Evolutionary conservation across 2,113 vertebrate species (phyloP), one percentile per base, ranked within the genome.

Genomic region (Saccopteryx bilineata): DNA sequence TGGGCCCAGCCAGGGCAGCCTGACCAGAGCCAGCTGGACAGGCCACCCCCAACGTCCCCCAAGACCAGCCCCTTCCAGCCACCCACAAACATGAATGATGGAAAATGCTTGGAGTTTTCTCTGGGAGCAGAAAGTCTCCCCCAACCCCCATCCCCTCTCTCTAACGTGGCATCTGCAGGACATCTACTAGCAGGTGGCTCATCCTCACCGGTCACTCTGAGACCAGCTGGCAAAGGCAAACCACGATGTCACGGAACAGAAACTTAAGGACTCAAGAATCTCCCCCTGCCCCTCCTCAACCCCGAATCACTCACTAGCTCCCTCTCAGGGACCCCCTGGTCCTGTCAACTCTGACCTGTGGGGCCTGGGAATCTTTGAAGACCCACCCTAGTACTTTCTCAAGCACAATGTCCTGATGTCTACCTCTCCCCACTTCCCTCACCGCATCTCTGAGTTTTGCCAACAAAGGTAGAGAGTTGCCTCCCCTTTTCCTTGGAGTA

Each of bases 251-350:
- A 18, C 68, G 54, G 60, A 58, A 7, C 50, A 56, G 58, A 75
- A 48, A 90, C 6, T 50, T 9, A 7, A 24, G 14, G n/a, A 9
- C 15, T 1, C 11, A 1, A 26, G 79, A 21, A 5, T 2, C 75
- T n/a, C 15, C 14, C 3, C 23, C 58, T 13, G 5, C 24, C 21
- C 60, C 31, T 1, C 4, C 12, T 21, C 23, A 3, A 3, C 1
- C 7, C 9, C 0, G 0, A 3, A 0, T 15, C 26, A 4, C 58
- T 50, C 52, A 7, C 13, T 24, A 5, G 0, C 31, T 60, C 5
- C 0, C 71, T 31, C 21, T 14, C n/a, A 9, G 56, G 61, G n/a
- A 15, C 88, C 31, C 7, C 1, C 0, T 2, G 12, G 0, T 28
- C n/a, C n/a, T 58, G 7, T 24, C 6, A 52, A 14, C 23, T 1